A percentile compares a stretch with the other conserved stretches of the same genome.
Conservation (phyloP, 2,797 vertebrate genomes). For the Danio albolineatus region DNA sequence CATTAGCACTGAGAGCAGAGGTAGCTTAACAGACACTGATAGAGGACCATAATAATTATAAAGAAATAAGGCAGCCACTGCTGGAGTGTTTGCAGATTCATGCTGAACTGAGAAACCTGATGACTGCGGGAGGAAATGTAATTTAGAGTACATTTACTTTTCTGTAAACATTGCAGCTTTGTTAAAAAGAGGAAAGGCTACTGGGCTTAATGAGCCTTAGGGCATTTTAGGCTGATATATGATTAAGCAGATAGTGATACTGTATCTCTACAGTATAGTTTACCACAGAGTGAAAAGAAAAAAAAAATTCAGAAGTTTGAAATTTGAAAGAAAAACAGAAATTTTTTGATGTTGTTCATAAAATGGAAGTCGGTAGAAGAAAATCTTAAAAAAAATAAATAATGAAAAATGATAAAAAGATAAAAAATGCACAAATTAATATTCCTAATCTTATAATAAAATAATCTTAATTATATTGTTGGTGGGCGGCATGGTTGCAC, state of each 20-base stretch:
- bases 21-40: neutral
- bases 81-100: conserved; percentile 4
- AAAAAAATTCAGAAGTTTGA: neutral
- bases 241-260: neutral
- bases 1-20: conserved; percentile 2
- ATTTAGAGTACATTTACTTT: conserved; percentile 2
- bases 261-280: neutral
- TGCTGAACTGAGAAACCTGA: conserved; percentile 2
- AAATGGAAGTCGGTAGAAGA: no score
- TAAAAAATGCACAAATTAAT: no score
- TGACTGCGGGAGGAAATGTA: neutral
- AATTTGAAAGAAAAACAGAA: no score
- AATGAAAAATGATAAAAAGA: no score
- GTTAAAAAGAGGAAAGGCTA: conserved; percentile 5
- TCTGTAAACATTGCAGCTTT: neutral
- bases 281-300: neutral
- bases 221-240: neutral
- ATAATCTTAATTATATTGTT: no score
- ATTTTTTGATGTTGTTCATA: no score
- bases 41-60: conserved; percentile 4
- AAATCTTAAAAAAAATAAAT: no score
- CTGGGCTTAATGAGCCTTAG: neutral
- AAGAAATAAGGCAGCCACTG: conserved; percentile 13
- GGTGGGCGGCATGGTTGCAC: no score
- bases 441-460: no score